Base-by-base conservation (phyloP, 1,140 invertebrate species). In the Pachyrhynchus sulphureomaculatus region DNA sequence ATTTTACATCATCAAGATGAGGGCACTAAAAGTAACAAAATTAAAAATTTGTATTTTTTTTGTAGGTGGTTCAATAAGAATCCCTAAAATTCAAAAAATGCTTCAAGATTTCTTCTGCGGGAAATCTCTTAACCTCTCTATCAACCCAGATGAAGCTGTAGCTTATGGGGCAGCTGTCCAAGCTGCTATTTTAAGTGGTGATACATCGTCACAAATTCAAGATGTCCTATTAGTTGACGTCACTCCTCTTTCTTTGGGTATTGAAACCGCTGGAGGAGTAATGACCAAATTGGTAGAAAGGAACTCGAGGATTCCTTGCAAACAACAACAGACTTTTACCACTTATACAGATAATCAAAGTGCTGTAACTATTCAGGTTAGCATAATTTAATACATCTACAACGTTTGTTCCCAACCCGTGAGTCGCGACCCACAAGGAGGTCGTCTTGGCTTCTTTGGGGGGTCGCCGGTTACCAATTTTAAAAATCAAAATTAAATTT, bases 131-230 rank as follows among this genome's bases (percentile, higher is more conserved):
- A 87, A 87, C 67, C 80, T 90, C 20, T 88, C 85, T 8, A 90
- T 89, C 29, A 90, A 90, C 70, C 91, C 90, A 3, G 91, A 93
- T 69, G 90, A 93, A 74, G 86, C 86, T 2, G 85, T 88, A 2
- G 86, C 86, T 3, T 88, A 87, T 65, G 86, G 86, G 4, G 86
- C 86, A 4, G 86, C 89, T 2, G 85, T 90, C 0, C 88, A 94
- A 72, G 92, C 91, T 34, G 88, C 88, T 12, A 88, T 89, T 59
- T 71, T 90, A 0, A 84, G 79, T 1, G 87, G 87, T 15, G 83
- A 88, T 72, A 80, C 80, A 37, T 90, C 78, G 81, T 89, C 79
- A 6, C 74, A 84, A 34, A 85, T 91, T 54, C 88, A 90, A 78
- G 91, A 95, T 72, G 83, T 90, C 1, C 71, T 90, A 1, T 74